These are phyloP conservation scores for Actinia equina DNA, from an alignment of 64 coral and sea anemone genomes.

Conservation along the genomic window DNA sequence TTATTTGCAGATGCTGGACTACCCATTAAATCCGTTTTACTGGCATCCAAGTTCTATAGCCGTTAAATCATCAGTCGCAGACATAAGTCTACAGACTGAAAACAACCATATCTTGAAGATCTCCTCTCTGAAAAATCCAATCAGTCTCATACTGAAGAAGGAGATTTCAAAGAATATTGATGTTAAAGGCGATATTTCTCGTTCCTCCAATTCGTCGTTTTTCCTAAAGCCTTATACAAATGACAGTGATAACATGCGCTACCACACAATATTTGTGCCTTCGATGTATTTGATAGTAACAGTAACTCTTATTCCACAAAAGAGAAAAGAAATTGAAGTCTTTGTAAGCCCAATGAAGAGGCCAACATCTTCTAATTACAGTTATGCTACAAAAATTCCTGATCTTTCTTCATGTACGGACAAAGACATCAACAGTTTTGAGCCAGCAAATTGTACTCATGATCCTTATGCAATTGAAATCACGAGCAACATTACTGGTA, in stretches of 20 bases:
- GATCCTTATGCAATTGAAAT: not conserved
- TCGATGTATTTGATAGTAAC: not conserved
- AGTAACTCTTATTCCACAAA: not conserved
- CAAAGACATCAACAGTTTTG: not conserved
- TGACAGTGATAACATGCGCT: not conserved
- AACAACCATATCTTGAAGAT: not conserved
- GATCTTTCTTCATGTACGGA: not conserved
- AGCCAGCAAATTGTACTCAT: not conserved
- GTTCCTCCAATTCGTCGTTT: not conserved
- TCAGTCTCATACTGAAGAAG: slow-evolving; percentile 1
- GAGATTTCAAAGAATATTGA: not conserved
- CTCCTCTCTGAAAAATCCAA: not conserved
- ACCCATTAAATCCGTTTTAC: not conserved
- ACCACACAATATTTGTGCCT: not conserved
- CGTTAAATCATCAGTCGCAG: not conserved
- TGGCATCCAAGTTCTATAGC: not conserved
- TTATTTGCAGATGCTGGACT: not conserved
- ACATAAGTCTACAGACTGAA: not conserved
- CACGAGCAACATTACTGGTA: slow-evolving; percentile 27
- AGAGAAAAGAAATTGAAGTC: not conserved
- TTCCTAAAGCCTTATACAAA: not conserved
- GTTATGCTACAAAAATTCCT: not conserved
- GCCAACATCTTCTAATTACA: slow-evolving; percentile 1
- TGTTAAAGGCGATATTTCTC: not conserved
- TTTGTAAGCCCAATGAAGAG: not conserved